Evolutionary conservation across 92 coral and sea anemone species (phyloP), one percentile per base, ranked within the genome.

Genomic region (Virgularia gustaviana): DNA sequence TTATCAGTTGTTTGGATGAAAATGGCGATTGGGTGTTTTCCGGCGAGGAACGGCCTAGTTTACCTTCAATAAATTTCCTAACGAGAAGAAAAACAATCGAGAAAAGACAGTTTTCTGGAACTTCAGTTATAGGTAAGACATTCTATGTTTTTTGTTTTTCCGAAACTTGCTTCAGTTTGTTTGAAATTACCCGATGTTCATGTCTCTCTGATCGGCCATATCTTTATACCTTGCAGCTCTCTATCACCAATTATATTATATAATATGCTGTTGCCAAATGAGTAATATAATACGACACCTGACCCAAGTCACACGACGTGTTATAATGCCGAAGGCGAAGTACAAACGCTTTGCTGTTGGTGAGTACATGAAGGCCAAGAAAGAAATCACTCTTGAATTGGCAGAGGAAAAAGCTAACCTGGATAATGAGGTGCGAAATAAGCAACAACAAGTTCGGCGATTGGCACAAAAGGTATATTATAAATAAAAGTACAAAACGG

Each of bases 291-390:
- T 56, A 24, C 30, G 30, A 37, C 33, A 28, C 33, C 12, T 62
- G 38, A 33, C 45, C 70, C 38, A 33, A 29, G 23, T 29, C 22
- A 37, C 34, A 36, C 54, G 60, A 36, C 18, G 31, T 25, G 29
- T 29, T 36, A 6, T 47, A 36, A 27, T 51, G 36, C 58, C 36
- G 28, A 73, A 57, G 29, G 36, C 67, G 7, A n/a, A n/a, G n/a
- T 37, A 59, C 78, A 79, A 79, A 53, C 78, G 78, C 54, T 79
- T 79, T 33, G 71, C 70, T 2, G 78, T 79, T 41, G 83, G 83
- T 16, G 49, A 57, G 1, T 79, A 34, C 71, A 79, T 78, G 79
- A 42, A 34, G 49, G 37, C 78, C 20, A 71, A 71, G 36, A 70
- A 71, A 54, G 83, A 42, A 6, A 42, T 62, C 35, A 22, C 38